Evolutionary conservation across 2,113 vertebrate species (phyloP), one percentile per base, ranked within the genome.

Genomic region (Serilophus lunatus): DNA sequence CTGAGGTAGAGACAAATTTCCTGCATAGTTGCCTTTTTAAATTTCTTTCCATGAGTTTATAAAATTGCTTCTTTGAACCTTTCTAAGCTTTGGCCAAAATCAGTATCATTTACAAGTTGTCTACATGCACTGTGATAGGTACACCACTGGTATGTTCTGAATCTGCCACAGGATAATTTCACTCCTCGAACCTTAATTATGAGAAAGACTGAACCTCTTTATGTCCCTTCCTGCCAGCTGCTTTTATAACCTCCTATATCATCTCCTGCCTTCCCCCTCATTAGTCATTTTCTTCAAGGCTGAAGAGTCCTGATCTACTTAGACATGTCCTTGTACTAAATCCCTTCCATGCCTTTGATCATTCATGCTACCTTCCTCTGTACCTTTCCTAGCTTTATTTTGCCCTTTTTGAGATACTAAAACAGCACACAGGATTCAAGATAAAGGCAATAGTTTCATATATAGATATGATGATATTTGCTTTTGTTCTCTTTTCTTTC

Each of bases 401-500:
- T 86, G 68, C 86, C 88, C 88, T 88, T 94, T 93, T 35, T 74
- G 59, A 92, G 63, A 77, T 59, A 81, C 33, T 35, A 84, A 54
- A 86, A 88, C 50, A 86, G 35, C 47, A 80, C 24, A 83, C 13
- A 53, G 33, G 23, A 86, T 74, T 77, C 82, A 70, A 88, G 86
- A 95, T 88, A 85, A 94, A 94, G 95, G 90, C 71, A 94, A 74
- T 2, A 54, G 63, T 65, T 88, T 94, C 60, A 66, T 59, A 80
- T 50, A 88, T 71, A 69, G 54, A 68, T 90, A 90, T 45, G 83
- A 83, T 45, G 36, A 69, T 85, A 84, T 38, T 88, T 95, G 51
- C 54, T 94, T 94, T 86, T 87, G 76, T 94, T 96, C 66, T 90
- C 36, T 80, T 88, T 63, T 77, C 59, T 92, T 95, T 66, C 72